These are phyloP conservation scores for Acanthurus tractus DNA, from an alignment of 2,797 vertebrate species.

Conservation along the genomic window DNA sequence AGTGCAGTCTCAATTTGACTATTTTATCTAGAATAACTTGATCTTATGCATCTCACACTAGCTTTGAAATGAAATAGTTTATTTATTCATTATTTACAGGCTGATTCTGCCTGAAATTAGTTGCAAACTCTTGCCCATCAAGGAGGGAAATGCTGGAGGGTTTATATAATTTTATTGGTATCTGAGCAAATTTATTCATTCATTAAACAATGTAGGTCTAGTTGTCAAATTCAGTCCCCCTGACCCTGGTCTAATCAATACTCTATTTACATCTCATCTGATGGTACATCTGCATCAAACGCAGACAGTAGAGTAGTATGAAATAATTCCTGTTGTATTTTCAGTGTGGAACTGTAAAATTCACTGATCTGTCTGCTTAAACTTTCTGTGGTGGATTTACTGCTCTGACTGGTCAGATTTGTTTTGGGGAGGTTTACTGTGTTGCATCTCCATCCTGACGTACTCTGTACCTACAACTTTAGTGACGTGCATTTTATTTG, in stretches of 20 bases:
- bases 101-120: conserved; percentile 3
- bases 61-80: neutral
- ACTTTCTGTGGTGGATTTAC: no score
- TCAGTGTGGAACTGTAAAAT: no score
- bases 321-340: conserved; percentile 1
- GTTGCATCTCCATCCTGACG: neutral
- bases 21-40: neutral
- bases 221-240: conserved; percentile 22
- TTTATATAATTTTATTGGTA: conserved; percentile 56
- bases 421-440: no score
- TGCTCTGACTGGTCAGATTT: no score
- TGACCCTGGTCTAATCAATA: neutral
- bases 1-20: neutral
- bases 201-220: conserved; percentile 51
- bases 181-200: conserved; percentile 53
- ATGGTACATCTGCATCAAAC: conserved; percentile 2
- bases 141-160: conserved; percentile 38
- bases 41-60: neutral
- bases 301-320: neutral
- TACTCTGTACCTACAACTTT: neutral
- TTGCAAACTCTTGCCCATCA: conserved; percentile 2
- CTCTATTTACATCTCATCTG: conserved; percentile 3
- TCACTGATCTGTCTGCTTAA: no score
- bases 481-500: conserved; percentile 7
- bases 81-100: neutral